phyloP scores from a whole-genome alignment of 2,113 vertebrate genomes.

The Osmerus eperlanus region DNA sequence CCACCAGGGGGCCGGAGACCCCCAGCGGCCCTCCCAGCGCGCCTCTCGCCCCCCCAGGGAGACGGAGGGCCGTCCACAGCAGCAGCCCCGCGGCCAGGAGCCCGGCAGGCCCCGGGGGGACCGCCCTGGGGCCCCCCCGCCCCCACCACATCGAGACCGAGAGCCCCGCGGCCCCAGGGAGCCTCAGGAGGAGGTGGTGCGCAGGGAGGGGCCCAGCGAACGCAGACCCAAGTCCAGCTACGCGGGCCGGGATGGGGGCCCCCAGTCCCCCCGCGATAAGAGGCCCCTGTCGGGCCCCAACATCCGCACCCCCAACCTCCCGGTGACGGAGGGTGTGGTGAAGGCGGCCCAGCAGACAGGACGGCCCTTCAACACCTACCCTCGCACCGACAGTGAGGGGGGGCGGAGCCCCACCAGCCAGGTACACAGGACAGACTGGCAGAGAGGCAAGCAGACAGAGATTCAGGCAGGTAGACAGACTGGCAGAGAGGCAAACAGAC shows the following conservation, averaged over 20 bases:
- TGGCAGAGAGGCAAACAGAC: neutral
- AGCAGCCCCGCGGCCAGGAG: slow-evolving; percentile 79
- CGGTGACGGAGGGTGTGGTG: slow-evolving; percentile 65
- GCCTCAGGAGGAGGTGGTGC: slow-evolving; percentile 56
- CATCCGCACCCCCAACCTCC: slow-evolving; percentile 78
- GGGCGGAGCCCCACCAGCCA: slow-evolving; percentile 73
- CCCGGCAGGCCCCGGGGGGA: slow-evolving; percentile 59
- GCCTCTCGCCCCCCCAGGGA: slow-evolving; percentile 37
- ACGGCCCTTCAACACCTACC: slow-evolving; percentile 92
- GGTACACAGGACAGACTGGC: slow-evolving; percentile 62
- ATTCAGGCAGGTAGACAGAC: no score
- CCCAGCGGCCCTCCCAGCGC: slow-evolving; percentile 46
- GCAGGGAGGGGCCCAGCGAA: slow-evolving; percentile 72
- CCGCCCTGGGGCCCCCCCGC: slow-evolving; percentile 46
- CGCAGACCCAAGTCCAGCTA: slow-evolving; percentile 85
- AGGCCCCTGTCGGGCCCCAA: slow-evolving; percentile 88
- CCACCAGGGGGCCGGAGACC: slow-evolving; percentile 34
- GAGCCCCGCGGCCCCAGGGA: slow-evolving; percentile 40
- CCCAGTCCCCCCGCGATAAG: slow-evolving; percentile 83
- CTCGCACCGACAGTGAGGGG: slow-evolving; percentile 81
- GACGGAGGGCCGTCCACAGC: slow-evolving; percentile 62
- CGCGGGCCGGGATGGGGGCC: slow-evolving; percentile 63
- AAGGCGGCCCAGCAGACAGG: slow-evolving; percentile 77
- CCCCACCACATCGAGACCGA: slow-evolving; percentile 62
- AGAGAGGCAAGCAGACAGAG: neutral